Evolutionary conservation across 2,888 invertebrate species (phyloP).

Genomic region (Drosophila hamatofila): DNA sequence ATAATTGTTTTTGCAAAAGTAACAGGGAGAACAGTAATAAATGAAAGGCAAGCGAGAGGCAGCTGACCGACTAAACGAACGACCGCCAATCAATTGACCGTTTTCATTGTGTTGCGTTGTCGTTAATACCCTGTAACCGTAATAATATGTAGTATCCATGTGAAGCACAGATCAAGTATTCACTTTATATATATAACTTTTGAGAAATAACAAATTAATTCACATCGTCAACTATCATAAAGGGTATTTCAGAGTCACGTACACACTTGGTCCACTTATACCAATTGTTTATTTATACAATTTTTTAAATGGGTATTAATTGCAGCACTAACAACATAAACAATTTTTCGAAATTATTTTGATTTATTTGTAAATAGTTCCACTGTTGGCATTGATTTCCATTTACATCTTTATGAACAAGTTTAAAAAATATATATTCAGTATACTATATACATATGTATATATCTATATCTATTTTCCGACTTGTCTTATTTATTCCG

Average conservation of each 20-base stretch:
- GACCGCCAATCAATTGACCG: conserved; percentile 66
- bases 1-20: conserved; percentile 47
- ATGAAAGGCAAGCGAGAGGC: conserved; percentile 41
- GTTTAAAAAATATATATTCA: not conserved
- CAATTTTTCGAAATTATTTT: conserved; percentile 13
- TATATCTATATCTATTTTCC: conserved; percentile 26
- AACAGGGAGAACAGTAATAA: conserved; percentile 29
- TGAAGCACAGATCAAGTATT: not conserved
- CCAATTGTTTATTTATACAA: conserved; percentile 22
- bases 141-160: not conserved
- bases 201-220: not conserved
- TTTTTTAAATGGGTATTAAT: conserved; percentile 34
- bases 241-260: conserved; percentile 24
- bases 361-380: conserved; percentile 24
- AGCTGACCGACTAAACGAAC: conserved; percentile 47
- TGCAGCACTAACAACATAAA: conserved; percentile 19
- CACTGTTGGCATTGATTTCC: conserved; percentile 46
- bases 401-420: conserved; percentile 12
- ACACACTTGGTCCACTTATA: not conserved
- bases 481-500: conserved; percentile 58
- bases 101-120: conserved; percentile 38
- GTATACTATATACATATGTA: too few relatives aligned
- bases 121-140: conserved; percentile 33
- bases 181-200: not conserved
- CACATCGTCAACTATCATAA: too few relatives aligned